Evolutionary conservation across 2,888 invertebrate species (phyloP), one percentile per base, ranked within the genome.

Genomic region (Scaptomyza cyrtandrae): DNA sequence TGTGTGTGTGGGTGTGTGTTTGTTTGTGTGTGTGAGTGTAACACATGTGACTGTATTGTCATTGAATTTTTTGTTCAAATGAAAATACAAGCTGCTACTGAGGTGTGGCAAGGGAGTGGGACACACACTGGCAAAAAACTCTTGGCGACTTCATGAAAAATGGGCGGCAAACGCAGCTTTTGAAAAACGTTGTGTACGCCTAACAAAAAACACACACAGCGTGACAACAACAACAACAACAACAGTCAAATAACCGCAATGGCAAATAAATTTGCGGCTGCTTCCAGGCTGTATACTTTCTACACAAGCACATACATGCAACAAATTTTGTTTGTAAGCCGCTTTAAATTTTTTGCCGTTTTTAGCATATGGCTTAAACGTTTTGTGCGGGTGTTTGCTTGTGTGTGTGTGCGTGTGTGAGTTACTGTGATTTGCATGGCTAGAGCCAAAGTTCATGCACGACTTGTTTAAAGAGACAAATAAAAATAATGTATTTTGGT

Each of bases 191-290:
- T 73, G 60, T 73, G 60, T 49, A 53, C 27, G 56, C 60, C 71
- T 64, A 71, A 63, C 48, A 53, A 59, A 50, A 39, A 49, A n/a
- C n/a, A 41, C 57, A 65, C 37, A 19, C 27, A 58, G 39, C 31
- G 54, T 41, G 41, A 19, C 53, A 59, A 31, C 29, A 69, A 37
- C 48, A 56, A 50, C 31, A 65, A 57, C 43, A 52, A 19, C 31
- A 67, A 48, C 63, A 57, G 67, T 66, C 73, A 87, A 74, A 82
- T 85, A 83, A 85, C 84, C 84, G 70, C 84, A 88, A 70, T 78
- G 78, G 80, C 88, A 88, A 83, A 85, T 85, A 85, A 80, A 85
- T 88, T 85, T 85, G 84, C 52, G 88, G 88, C 67, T 66, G 65
- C 54, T 54, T 57, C 52, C 61, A 19, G 19, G 31, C 48, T 39